Conservation (phyloP, 2,797 vertebrate species). For the Gephyroberyx darwinii region DNA sequence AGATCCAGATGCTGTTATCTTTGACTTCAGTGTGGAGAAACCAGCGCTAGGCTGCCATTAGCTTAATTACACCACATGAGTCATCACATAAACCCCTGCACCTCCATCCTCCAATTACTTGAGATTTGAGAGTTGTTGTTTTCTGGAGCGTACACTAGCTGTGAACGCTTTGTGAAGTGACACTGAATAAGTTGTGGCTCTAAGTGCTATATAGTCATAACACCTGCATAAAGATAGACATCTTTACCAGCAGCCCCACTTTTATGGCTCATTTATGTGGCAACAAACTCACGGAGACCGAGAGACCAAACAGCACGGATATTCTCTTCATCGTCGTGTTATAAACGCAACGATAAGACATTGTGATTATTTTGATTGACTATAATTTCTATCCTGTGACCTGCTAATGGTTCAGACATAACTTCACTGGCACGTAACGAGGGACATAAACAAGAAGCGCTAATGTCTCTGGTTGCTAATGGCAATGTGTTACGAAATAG, state of each 20-base stretch:
- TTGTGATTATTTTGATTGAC: conserved; percentile 44
- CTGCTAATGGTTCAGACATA: conserved; percentile 31
- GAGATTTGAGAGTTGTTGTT: conserved; percentile 1
- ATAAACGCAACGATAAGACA: conserved; percentile 63
- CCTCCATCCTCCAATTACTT: conserved; percentile 17
- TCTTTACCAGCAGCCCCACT: conserved; percentile 77
- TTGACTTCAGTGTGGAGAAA: conserved; percentile 1
- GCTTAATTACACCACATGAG: conserved; percentile 45
- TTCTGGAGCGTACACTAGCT: conserved; percentile 39
- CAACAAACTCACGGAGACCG: conserved; percentile 66
- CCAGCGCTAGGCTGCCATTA: conserved; percentile 38
- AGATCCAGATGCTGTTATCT: background rate
- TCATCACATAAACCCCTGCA: conserved; percentile 45
- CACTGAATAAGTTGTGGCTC: conserved; percentile 63
- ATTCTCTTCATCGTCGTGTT: conserved; percentile 25
- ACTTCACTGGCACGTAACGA: conserved; percentile 21
- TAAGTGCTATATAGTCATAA: conserved; percentile 77
- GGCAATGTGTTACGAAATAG: conserved; percentile 63
- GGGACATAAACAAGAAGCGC: conserved; percentile 44
- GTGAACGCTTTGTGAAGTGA: conserved; percentile 60
- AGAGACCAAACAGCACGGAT: conserved; percentile 58
- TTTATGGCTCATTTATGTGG: conserved; percentile 80
- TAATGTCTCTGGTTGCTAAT: conserved; percentile 55
- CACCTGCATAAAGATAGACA: conserved; percentile 83
- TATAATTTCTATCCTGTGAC: conserved; percentile 44